Evolutionary conservation across 2,797 vertebrate species (phyloP), one percentile per base, ranked within the genome.

Genomic region (Anniella stebbinsi): DNA sequence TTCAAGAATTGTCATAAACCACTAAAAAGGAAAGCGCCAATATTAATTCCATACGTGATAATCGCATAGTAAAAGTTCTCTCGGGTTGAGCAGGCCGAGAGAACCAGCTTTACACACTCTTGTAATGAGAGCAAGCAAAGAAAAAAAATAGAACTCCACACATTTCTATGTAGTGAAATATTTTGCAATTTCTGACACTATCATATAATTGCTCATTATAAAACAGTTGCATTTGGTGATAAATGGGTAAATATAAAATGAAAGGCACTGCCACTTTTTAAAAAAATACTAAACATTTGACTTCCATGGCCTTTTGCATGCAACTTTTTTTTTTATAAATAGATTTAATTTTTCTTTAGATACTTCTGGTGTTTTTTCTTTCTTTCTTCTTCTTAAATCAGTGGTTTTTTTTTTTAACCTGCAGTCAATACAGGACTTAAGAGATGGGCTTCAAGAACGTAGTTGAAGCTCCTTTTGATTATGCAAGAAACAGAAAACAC

Each of bases 181-280:
- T 88, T 94, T 90, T 80, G 92, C 88, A 89, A 90, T 93, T 78
- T 87, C 92, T 88, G 88, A 91, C 93, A 84, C 87, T 33, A 82
- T 94, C 85, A 88, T 91, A 94, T 92, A 90, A 90, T 90, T 91
- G 88, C 81, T 88, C 88, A 92, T 93, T 93, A 97, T 95, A 92
- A 93, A 96, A 96, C 94, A 95, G 95, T 88, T 95, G 97, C 96
- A 89, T 73, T 73, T n/a, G 87, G 92, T 66, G 91, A 92, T 87
- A 93, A 92, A 94, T 60, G 95, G 94, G 94, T 91, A 94, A 95
- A 89, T 97, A 97, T 94, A 96, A 96, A 94, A 97, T 92, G 94
- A 94, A 98, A 99, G 98, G 99, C 99, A 99, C 98, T 98, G 98
- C 98, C 98, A 96, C 98, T 98, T 98, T 98, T 98, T 98, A 98